These are phyloP conservation scores for Cephus nigrinus DNA, from an alignment of 2,888 invertebrate genomes.

Conservation along the genomic window DNA sequence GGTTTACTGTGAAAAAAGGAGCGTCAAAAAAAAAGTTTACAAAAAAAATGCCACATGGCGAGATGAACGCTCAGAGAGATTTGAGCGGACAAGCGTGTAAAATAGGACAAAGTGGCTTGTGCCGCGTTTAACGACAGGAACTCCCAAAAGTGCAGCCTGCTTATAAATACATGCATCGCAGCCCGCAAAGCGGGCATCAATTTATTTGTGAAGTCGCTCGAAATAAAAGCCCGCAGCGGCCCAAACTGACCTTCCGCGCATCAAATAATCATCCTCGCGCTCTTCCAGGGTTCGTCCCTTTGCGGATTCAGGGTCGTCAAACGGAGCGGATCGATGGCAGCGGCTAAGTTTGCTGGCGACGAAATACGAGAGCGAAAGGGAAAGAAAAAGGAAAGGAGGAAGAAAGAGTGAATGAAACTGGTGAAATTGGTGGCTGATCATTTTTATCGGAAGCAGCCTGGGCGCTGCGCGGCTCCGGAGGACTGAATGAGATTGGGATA, in stretches of 20 bases:
- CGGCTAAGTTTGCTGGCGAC: not conserved
- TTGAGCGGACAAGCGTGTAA: not conserved
- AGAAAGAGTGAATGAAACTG: not conserved
- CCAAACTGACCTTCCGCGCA: not conserved
- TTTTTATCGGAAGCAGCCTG: not conserved
- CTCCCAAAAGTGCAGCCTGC: slow-evolving; percentile 39
- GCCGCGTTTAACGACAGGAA: slow-evolving; percentile 39
- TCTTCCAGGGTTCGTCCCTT: not conserved
- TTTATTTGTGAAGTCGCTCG: slow-evolving; percentile 13
- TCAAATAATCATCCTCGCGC: not conserved
- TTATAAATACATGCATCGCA: slow-evolving; percentile 32
- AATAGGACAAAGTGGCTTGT: slow-evolving; percentile 35
- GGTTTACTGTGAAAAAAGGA: not conserved
- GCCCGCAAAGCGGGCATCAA: slow-evolving; percentile 24
- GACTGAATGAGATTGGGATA: not conserved
- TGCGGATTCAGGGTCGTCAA: not conserved
- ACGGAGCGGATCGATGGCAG: not conserved
- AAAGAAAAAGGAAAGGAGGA: not conserved
- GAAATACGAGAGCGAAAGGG: not conserved
- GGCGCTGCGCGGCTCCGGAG: not conserved
- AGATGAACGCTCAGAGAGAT: not conserved
- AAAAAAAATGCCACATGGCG: not conserved
- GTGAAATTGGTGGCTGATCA: not conserved
- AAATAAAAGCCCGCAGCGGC: not conserved
- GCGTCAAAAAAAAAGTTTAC: not conserved